Evolutionary conservation across 2,113 vertebrate species (phyloP), one percentile per base, ranked within the genome.

Genomic region (Oophaga pumilio): DNA sequence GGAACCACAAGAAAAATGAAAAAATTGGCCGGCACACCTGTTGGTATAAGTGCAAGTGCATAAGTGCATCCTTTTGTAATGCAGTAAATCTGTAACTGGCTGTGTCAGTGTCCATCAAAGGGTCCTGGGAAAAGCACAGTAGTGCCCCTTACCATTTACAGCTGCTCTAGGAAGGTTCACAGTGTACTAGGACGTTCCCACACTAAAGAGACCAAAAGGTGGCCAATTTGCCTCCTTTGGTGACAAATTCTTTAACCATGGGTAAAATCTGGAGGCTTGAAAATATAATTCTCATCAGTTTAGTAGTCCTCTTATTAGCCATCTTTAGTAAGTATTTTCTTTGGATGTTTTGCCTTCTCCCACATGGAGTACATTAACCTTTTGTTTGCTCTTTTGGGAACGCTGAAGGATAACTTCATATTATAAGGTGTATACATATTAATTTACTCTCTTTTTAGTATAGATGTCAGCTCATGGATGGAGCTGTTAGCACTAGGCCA

Each of bases 161-260:
- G 81, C 87, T 88, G 73, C 80, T 88, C 10, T n/a, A 56, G 10
- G 79, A 52, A 62, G 79, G 24, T 88, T 84, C 81, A 56, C 68
- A 56, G 73, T 66, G 81, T 84, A 56, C 80, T 20, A 50, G 57
- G 66, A 77, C 43, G 33, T 88, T 88, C 87, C 81, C 87, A 87
- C 86, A 88, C 81, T 24, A 18, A 14, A 68, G 11, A 64, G 71
- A 84, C 80, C 87, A 88, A 88, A 88, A 88, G 87, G 87, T 59
- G 87, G 49, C 82, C 66, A 84, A 53, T 68, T 88, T 88, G 87
- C 50, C 87, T 74, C 87, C 87, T 77, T 88, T 77, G 49, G 87
- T 84, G 87, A 84, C 87, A 88, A 81, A 88, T 84, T 66, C 81
- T 68, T 88, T 69, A n/a, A 53, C 24, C 8, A 71, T 26, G 17